phyloP scores from a whole-genome alignment of 2,113 vertebrate species.

The Astatotilapia flaviijosephi region DNA sequence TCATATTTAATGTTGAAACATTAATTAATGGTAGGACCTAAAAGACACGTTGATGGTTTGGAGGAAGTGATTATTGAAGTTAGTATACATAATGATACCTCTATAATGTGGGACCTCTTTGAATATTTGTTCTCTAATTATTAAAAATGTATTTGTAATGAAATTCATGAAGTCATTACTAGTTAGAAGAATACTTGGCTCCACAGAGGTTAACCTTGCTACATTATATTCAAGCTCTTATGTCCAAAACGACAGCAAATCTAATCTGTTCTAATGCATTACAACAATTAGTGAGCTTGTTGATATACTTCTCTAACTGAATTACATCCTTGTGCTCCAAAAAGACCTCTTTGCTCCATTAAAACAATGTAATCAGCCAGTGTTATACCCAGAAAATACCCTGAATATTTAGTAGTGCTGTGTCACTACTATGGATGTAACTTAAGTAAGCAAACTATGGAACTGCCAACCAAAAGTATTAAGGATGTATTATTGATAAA shows the following conservation, averaged over 20 bases:
- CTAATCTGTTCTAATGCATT: neutral
- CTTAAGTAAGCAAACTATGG: neutral
- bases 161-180: neutral
- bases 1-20: neutral
- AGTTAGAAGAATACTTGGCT: neutral
- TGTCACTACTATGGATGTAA: neutral
- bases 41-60: neutral
- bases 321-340: neutral
- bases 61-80: neutral
- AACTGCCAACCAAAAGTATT: neutral
- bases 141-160: neutral
- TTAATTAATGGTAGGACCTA: neutral
- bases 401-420: neutral
- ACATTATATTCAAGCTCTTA: neutral
- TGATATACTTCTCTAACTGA: neutral
- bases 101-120: neutral
- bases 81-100: neutral
- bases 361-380: neutral
- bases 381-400: neutral
- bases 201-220: neutral
- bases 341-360: neutral
- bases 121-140: neutral
- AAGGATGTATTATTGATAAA: neutral
- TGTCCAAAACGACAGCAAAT: neutral
- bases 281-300: neutral